These are phyloP conservation scores for Cosmorhoe ocellata DNA, from an alignment of 2,888 invertebrate genomes.

Conservation along the genomic window DNA sequence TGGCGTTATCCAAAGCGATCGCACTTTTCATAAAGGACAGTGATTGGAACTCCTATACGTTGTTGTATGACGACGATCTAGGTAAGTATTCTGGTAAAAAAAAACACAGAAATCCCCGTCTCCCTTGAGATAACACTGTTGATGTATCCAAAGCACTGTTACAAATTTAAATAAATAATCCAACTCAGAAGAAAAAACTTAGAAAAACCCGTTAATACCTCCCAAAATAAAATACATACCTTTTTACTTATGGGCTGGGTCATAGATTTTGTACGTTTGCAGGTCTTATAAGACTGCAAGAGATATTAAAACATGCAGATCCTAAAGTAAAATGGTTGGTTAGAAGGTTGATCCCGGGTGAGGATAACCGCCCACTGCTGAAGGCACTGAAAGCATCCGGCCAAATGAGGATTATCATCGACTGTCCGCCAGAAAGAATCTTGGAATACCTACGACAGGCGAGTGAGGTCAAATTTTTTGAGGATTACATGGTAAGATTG, in stretches of 20 bases:
- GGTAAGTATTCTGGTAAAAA: conserved; percentile 58
- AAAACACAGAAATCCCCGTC: too few relatives aligned
- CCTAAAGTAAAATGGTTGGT: conserved; percentile 87
- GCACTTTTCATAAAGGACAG: conserved; percentile 86
- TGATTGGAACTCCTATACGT: conserved; percentile 89
- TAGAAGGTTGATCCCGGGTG: conserved; percentile 81
- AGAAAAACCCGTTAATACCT: too few relatives aligned
- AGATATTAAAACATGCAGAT: conserved; percentile 88
- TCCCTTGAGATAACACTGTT: too few relatives aligned
- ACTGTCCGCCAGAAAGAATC: conserved; percentile 87
- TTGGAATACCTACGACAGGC: conserved; percentile 88
- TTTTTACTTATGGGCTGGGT: too few relatives aligned
- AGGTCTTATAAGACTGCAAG: conserved; percentile 90
- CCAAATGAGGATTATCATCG: conserved; percentile 88
- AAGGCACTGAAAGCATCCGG: conserved; percentile 88
- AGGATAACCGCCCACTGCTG: conserved; percentile 85
- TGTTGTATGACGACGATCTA: conserved; percentile 90
- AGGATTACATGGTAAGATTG: conserved; percentile 87
- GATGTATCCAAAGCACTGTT: too few relatives aligned
- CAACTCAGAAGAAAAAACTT: too few relatives aligned
- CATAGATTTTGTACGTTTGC: background rate
- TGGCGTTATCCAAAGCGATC: conserved; percentile 84
- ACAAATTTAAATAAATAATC: too few relatives aligned
- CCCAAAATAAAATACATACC: too few relatives aligned
- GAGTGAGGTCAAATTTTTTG: conserved; percentile 91